Evolutionary conservation across 2,797 vertebrate species (phyloP), one percentile per base, ranked within the genome.

Genomic region (Atherinosoma microstoma): DNA sequence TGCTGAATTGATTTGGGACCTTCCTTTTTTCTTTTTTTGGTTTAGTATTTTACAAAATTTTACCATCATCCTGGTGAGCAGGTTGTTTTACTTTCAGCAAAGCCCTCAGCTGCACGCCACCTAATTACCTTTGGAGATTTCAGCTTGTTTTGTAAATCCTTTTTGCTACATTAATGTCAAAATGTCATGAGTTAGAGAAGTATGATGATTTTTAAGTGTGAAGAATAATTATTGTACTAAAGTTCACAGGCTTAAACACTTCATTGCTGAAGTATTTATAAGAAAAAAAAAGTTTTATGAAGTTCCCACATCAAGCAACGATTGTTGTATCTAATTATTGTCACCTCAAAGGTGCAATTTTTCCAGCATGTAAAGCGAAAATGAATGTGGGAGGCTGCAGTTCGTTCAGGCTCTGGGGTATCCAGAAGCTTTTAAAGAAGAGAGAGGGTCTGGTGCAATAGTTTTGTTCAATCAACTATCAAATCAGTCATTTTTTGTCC

Each of bases 391-490:
- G 38, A 57, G 22, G 36, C 47, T 6, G 16, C 40, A 45, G 47
- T 47, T 3, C 13, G 58, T 74, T 15, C n/a, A 38, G 3, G 58
- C 18, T 59, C 7, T n/a, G 13, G 56, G 16, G 49, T 58, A 0
- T 24, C 62, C n/a, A 61, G 63, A 75, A 72, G 63, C 30, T 2
- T 58, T 73, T 61, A 8, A 34, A 29, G 34, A 35, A 13, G 42
- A 60, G 20, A 35, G n/a, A 36, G 59, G 16, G 61, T 56, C 69
- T 11, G 69, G 53, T 76, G 24, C 66, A 51, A 54, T 67, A 75
- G 30, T 74, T 74, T 54, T 80, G 54, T 75, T 73, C 73, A 89
- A 86, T 88, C 79, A 86, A 32, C 40, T 73, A 58, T 79, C 71
- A 74, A 85, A 89, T 89, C 36, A 79, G 36, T 47, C 47, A 60